phyloP scores from a whole-genome alignment of 1,140 invertebrate species.

The Zaprionus tsacasi region DNA sequence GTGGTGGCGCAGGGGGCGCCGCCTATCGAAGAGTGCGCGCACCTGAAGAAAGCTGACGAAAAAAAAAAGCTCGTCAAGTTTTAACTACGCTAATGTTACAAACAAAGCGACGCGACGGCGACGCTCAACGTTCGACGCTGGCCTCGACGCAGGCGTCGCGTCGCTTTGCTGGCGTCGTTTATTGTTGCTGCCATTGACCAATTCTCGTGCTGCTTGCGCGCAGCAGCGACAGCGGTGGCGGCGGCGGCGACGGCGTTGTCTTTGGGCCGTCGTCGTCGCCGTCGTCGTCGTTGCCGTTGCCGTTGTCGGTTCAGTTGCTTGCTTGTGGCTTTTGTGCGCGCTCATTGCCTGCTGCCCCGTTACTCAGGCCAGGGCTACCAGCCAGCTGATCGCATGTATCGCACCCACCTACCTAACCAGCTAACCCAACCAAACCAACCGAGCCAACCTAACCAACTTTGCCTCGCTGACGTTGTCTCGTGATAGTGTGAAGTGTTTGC shows the following conservation, averaged over 20 bases:
- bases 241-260: constrained; percentile 25
- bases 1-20: neutral
- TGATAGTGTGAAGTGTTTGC: constrained; percentile 60
- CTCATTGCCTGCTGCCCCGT: constrained; percentile 19
- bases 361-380: neutral
- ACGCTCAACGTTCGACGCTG: constrained; percentile 12
- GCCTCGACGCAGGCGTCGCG: constrained; percentile 22
- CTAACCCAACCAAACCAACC: neutral
- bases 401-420: constrained; percentile 18
- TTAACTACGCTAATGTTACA: constrained; percentile 68
- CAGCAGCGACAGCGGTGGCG: constrained; percentile 24
- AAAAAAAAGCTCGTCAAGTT: constrained; percentile 62
- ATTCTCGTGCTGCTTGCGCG: constrained; percentile 25
- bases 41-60: constrained; percentile 66
- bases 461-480: constrained; percentile 42
- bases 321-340: constrained; percentile 53
- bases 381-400: constrained; percentile 30
- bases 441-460: neutral
- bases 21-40: constrained; percentile 42
- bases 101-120: constrained; percentile 43
- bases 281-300: constrained; percentile 2
- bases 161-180: neutral
- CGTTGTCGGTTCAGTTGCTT: constrained; percentile 53
- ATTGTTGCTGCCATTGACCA: constrained; percentile 47
- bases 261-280: constrained; percentile 32